phyloP scores from a whole-genome alignment of 2,888 invertebrate species.

The Acronicta psi region DNA sequence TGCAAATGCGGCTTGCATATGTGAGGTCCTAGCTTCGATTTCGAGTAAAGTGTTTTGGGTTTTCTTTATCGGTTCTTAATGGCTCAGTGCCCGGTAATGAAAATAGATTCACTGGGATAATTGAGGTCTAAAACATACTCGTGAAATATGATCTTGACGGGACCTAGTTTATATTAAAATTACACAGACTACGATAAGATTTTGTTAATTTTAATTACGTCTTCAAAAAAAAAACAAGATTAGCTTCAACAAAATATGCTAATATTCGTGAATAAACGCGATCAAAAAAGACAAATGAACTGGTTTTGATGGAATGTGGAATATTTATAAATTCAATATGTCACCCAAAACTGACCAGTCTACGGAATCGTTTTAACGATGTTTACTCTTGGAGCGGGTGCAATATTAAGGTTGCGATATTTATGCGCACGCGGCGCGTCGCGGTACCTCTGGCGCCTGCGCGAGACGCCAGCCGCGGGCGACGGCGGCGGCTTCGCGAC shows the following conservation, averaged over 20 bases:
- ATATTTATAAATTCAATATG: constrained; percentile 56
- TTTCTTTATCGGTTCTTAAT: no score
- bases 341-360: constrained; percentile 53
- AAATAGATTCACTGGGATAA: no score
- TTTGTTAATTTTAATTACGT: constrained; percentile 18
- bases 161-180: no score
- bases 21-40: no score
- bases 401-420: constrained; percentile 58
- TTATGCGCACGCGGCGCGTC: constrained; percentile 62
- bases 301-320: constrained; percentile 63
- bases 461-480: constrained; percentile 64
- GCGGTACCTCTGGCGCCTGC: constrained; percentile 71
- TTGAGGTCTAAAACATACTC: no score
- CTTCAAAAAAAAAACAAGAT: constrained; percentile 43
- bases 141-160: no score
- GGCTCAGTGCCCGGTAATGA: no score
- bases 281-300: constrained; percentile 56
- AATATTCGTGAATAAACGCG: constrained; percentile 58
- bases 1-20: background rate
- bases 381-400: constrained; percentile 60
- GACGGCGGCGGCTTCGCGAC: constrained; percentile 63
- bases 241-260: constrained; percentile 56
- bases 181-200: background rate
- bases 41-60: no score
- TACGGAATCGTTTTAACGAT: constrained; percentile 49